phyloP scores from a whole-genome alignment of 1,140 invertebrate species.

The Venustaconcha ellipsiformis region DNA sequence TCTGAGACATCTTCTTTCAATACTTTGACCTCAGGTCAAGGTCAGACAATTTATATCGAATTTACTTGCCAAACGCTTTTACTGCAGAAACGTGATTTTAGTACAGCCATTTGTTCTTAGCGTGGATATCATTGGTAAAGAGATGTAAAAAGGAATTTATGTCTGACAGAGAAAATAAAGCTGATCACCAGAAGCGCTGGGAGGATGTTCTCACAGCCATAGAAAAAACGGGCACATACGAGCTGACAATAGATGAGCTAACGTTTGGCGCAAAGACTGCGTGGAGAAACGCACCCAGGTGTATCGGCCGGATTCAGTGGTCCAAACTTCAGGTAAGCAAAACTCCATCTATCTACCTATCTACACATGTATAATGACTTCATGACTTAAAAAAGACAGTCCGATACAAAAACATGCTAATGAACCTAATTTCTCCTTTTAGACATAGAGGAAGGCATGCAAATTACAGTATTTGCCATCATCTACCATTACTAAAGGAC shows the following conservation, averaged over 20 bases:
- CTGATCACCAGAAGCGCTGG: slow-evolving; percentile 74
- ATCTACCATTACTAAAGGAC: too few relatives aligned
- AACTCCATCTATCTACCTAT: too few relatives aligned
- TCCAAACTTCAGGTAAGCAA: slow-evolving; percentile 87
- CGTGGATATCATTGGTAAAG: background rate
- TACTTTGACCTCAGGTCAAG: too few relatives aligned
- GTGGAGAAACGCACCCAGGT: slow-evolving; percentile 93
- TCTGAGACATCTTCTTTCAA: too few relatives aligned
- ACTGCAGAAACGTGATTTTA: background rate
- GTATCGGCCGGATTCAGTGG: slow-evolving; percentile 97
- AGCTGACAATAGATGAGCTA: slow-evolving; percentile 91
- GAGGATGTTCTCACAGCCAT: slow-evolving; percentile 82
- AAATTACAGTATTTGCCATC: too few relatives aligned
- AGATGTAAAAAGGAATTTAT: background rate
- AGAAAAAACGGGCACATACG: slow-evolving; percentile 77
- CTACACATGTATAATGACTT: too few relatives aligned
- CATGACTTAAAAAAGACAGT: too few relatives aligned
- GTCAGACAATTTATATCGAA: background rate
- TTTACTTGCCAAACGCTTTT: background rate
- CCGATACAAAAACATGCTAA: too few relatives aligned
- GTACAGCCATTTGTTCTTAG: background rate
- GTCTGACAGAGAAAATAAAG: slow-evolving; percentile 57
- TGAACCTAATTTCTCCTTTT: too few relatives aligned
- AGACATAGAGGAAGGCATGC: too few relatives aligned
- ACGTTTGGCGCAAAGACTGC: slow-evolving; percentile 93